Percentiles rank a stretch among this genome's conserved stretches.
phyloP scores from a whole-genome alignment of 2,797 vertebrate species.

The Rhabdophis nuchalis region DNA sequence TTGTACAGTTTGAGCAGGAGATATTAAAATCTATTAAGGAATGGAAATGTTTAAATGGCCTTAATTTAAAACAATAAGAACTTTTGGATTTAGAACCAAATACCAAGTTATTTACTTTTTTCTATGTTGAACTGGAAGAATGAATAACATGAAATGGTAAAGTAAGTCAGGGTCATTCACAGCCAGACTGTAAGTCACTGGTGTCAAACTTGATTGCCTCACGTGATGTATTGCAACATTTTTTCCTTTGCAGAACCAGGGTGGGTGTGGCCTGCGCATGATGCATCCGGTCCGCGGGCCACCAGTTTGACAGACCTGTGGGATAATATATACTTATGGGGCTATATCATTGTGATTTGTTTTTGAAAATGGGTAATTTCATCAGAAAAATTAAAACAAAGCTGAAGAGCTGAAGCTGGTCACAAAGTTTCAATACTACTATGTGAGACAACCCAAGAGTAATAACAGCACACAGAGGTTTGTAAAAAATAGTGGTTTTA shows the following conservation, averaged over 20 bases:
- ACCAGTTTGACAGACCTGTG: background rate
- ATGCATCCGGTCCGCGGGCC: too few species aligned
- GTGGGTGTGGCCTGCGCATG: too few species aligned
- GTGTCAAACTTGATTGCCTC: too few species aligned
- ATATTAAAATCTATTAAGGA: constrained; percentile 62
- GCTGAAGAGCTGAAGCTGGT: background rate
- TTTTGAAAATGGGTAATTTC: background rate
- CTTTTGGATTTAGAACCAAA: background rate
- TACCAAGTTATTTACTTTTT: background rate
- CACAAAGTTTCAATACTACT: background rate
- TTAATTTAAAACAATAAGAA: background rate
- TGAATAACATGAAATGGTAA: background rate
- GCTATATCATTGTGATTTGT: background rate
- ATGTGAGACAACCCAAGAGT: too few species aligned
- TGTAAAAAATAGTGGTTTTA: too few species aligned
- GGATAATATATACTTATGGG: too few species aligned
- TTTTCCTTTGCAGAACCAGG: too few species aligned
- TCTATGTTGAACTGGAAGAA: background rate
- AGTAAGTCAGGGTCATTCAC: background rate
- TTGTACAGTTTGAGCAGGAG: constrained; percentile 63
- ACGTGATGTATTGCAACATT: too few species aligned
- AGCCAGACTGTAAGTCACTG: background rate
- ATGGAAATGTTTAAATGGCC: constrained; percentile 49
- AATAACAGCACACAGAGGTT: too few species aligned
- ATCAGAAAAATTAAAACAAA: background rate